These are phyloP conservation scores for Rotaria macrura DNA, from an alignment of 2,888 invertebrate genomes.

Conservation along the genomic window DNA sequence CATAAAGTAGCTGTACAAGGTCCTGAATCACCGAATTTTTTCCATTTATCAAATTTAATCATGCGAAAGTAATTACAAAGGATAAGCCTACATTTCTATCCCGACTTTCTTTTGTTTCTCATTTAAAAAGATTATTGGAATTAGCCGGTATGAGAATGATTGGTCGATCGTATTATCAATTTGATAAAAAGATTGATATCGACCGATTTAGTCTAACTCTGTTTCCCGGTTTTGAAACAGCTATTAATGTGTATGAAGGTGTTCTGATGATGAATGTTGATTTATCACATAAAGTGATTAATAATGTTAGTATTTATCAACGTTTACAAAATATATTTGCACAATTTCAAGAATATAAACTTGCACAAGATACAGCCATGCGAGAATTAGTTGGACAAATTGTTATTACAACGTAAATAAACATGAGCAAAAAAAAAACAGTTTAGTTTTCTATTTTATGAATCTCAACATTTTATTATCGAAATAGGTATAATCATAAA, in stretches of 20 bases:
- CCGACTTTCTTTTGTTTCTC: too few species aligned
- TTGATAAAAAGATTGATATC: constrained; percentile 25
- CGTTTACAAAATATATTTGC: constrained; percentile 18
- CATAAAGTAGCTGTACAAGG: constrained; percentile 32
- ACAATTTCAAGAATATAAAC: constrained; percentile 16
- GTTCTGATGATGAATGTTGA: constrained; percentile 16
- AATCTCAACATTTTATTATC: not conserved
- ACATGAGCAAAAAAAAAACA: too few species aligned
- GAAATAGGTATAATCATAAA: not conserved
- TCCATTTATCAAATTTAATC: constrained; percentile 45
- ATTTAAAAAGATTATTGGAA: constrained; percentile 24
- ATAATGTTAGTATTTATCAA: not conserved
- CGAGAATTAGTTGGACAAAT: constrained; percentile 20
- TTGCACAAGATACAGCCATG: constrained; percentile 1
- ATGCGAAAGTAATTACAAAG: constrained; percentile 39
- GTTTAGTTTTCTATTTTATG: not conserved
- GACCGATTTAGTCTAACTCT: constrained; percentile 39
- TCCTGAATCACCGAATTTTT: constrained; percentile 39
- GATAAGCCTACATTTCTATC: not conserved
- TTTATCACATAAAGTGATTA: constrained; percentile 12
- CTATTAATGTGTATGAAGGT: constrained; percentile 36
- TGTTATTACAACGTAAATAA: not conserved
- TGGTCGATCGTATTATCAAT: constrained; percentile 29
- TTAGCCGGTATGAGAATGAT: constrained; percentile 29
- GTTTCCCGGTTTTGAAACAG: constrained; percentile 44